Base-by-base conservation (phyloP, 2,888 invertebrate genomes). In the Bugula neritina region DNA sequence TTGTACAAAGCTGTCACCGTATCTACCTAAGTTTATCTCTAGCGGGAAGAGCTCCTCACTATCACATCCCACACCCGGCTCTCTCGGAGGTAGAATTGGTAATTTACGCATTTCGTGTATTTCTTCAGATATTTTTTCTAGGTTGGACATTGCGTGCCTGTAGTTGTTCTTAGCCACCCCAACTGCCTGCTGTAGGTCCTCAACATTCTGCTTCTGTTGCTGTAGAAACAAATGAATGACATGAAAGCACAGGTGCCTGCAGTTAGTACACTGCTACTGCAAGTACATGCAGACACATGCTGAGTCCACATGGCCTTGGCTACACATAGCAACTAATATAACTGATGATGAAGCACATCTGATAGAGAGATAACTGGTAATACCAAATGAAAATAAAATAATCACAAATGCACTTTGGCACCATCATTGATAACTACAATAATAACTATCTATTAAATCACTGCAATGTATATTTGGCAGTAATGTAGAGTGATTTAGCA, bases 111-210 rank as follows among this genome's bases (percentile, higher is more conserved):
- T 72, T 71, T 78, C 76, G 72, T 82, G 82, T 34, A 82, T 94
- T 80, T 94, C 93, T 85, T 94, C 93, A 10, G 94, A 94, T 74
- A 96, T 95, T 77, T 90, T 89, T 83, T 95, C 95, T 35, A 96
- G 87, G 75, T 90, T 90, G 76, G 90, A 90, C 63, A 96, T 87
- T 0, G 94, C 91, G 74, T 89, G 89, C 0, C 93, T 88, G 84
- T 96, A 95, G 69, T 90, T 89, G 75, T 86, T 87, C 84, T 96
- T 96, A 0, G 92, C 90, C 79, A 89, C 88, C 23, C 89, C 87
- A 69, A 96, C 91, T 71, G 91, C 90, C 72, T 88, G 88, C 79
- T 94, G 92, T 21, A 96, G 86, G 76, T 89, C 89, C 78, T 91
- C 90, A 25, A 94, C 92, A 79, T 92, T 89, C 76, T 89, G 89